These are phyloP conservation scores for Drosophila barbarae DNA, from an alignment of 2,888 invertebrate species.

Conservation along the genomic window DNA sequence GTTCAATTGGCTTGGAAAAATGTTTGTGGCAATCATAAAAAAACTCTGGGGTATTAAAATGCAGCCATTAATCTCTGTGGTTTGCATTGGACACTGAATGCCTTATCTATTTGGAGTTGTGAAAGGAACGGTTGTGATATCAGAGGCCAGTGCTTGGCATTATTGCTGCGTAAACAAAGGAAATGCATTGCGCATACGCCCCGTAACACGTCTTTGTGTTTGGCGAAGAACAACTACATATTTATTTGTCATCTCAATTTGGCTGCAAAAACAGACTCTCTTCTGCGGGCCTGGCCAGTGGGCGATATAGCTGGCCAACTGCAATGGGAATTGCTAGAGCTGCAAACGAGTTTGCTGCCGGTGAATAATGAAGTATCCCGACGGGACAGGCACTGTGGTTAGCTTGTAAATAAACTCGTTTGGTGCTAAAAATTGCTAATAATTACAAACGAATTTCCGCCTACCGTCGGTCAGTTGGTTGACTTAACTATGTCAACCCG, in stretches of 20 bases:
- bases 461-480: conserved; percentile 41
- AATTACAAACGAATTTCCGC: conserved; percentile 69
- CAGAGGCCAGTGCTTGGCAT: conserved; percentile 12
- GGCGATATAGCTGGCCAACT: conserved; percentile 42
- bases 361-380: conserved; percentile 24
- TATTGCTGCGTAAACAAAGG: conserved; percentile 26
- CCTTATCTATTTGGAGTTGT: conserved; percentile 18
- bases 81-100: not conserved
- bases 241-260: conserved; percentile 32
- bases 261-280: conserved; percentile 2
- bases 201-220: conserved; percentile 22
- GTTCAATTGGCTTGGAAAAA: conserved; percentile 26
- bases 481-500: conserved; percentile 66
- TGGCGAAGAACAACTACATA: conserved; percentile 5
- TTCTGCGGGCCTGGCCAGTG: conserved; percentile 19
- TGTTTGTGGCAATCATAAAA: conserved; percentile 3
- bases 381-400: conserved; percentile 19
- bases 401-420: conserved; percentile 58
- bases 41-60: conserved; percentile 9
- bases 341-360: conserved; percentile 50
- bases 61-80: conserved; percentile 21
- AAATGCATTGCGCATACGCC: conserved; percentile 51
- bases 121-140: conserved; percentile 22
- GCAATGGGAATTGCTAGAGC: conserved; percentile 42
- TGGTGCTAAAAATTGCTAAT: conserved; percentile 49